Evolutionary conservation across 1,140 invertebrate species (phyloP), one percentile per base, ranked within the genome.

Genomic region (Eubasilissa regina): DNA sequence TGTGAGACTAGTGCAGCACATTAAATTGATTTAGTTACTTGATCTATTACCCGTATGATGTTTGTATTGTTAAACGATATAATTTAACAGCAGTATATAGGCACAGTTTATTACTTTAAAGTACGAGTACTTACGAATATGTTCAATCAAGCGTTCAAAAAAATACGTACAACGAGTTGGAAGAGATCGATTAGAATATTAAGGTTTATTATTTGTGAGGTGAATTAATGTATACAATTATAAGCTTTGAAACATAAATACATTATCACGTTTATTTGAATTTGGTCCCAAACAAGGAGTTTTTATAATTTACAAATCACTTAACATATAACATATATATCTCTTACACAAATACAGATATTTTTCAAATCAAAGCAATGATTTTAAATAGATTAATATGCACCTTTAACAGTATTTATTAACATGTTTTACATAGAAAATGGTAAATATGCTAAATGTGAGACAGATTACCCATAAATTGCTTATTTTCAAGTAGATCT

Each of bases 61-160:
- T 68, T 19, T 45, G 45, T 45, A 75, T 53, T 58, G 48, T 47
- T 73, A 35, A 35, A 35, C 25, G 25, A 35, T 35, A 35, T 35
- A 35, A 75, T 75, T 75, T 75, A 43, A 75, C 12, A 47, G 74
- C 62, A 64, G 72, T 76, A 64, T 82, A 62, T 81, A 82, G 80
- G 80, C 80, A 82, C 80, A 79, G 80, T 78, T 81, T 81, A 81
- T 81, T 81, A 81, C 80, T 82, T 82, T 75, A 75, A 56, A 35
- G 25, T 35, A 35, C 25, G 6, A 6, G 13, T 56, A 62, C 17
- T 56, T 75, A 64, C 66, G 51, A 47, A 17, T 48, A 75, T 75
- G 66, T 66, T 77, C 15, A 43, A 12, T n/a, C 12, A 43, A 75
- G 53, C 51, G 70, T 55, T 56, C 48, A 15, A 35, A 35, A 35